Conservation (phyloP, 2,113 vertebrate species). For the Microcebus murinus region DNA sequence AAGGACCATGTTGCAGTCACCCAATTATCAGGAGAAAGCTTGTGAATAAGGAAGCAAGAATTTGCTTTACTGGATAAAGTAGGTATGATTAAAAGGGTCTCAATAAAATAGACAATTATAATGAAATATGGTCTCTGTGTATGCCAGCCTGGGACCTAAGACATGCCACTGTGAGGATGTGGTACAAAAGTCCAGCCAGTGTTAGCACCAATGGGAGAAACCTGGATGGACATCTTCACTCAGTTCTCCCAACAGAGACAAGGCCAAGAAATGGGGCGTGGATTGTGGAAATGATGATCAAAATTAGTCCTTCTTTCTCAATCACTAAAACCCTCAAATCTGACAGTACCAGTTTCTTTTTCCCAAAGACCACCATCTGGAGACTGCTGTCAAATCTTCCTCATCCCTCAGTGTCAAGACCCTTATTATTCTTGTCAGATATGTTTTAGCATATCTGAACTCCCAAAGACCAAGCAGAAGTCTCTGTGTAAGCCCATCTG, state of each 20-base stretch:
- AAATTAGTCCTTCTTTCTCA: neutral
- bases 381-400: neutral
- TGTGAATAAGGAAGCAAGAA: slow-evolving; percentile 18
- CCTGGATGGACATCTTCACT: neutral
- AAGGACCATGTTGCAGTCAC: neutral
- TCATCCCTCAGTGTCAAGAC: neutral
- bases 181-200: neutral
- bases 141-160: neutral
- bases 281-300: neutral
- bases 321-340: neutral
- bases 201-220: neutral
- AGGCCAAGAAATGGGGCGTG: neutral
- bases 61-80: neutral
- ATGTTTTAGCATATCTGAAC: neutral
- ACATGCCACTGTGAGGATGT: too few species aligned
- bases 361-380: neutral
- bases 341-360: neutral
- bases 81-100: neutral
- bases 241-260: neutral
- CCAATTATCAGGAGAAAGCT: neutral
- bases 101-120: neutral
- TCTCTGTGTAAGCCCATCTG: neutral
- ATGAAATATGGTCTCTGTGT: neutral
- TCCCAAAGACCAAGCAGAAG: neutral
- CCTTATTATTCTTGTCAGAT: neutral